Evolutionary conservation across 2,113 vertebrate species (phyloP).

Genomic region (Crotophaga sulcirostris): DNA sequence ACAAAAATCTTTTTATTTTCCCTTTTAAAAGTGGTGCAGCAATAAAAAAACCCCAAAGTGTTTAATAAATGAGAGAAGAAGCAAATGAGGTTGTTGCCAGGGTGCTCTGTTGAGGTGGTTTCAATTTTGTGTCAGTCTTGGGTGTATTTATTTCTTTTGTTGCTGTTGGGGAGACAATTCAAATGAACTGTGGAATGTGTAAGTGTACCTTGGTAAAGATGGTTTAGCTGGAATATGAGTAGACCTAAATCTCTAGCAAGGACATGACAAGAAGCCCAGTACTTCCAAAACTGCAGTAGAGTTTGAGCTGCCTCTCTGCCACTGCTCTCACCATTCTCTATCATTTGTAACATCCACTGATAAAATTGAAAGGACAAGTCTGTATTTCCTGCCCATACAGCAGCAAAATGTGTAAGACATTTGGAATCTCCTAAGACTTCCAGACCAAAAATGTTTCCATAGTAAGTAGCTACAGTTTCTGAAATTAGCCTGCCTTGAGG

Average conservation of each 20-base stretch:
- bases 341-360: not conserved
- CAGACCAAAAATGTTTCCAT: not conserved
- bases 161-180: not conserved
- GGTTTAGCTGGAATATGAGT: not conserved
- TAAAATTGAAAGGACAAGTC: not conserved
- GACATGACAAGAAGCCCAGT: not conserved
- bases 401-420: not conserved
- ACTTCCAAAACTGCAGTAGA: not conserved
- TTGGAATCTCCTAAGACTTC: not conserved
- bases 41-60: not conserved
- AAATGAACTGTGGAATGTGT: not conserved
- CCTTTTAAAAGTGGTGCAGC: not conserved
- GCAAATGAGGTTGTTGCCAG: conserved; percentile 7
- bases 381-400: not conserved
- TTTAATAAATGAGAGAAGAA: conserved; percentile 15
- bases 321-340: not conserved
- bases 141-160: not conserved
- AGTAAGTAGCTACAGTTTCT: not conserved
- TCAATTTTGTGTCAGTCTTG: not conserved
- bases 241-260: not conserved
- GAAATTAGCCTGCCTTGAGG: conserved; percentile 19
- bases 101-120: not conserved
- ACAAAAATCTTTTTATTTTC: conserved; percentile 13
- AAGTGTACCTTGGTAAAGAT: not conserved
- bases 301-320: not conserved